Base-by-base conservation (phyloP, 2,888 invertebrate species). In the Luperina testacea region DNA sequence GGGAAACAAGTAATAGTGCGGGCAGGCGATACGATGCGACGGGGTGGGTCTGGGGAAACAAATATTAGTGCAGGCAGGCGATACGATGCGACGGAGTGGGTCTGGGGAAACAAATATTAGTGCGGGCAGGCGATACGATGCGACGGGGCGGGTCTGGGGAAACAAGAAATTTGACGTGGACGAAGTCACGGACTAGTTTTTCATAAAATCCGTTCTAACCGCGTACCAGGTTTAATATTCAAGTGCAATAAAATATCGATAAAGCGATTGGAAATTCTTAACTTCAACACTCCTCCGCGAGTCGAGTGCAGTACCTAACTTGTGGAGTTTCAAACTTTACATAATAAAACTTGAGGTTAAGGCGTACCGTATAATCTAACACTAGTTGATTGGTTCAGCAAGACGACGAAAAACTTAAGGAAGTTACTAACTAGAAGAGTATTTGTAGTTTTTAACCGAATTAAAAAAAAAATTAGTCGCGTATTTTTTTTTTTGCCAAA, bases 231-330 rank as follows among this genome's bases (percentile, higher is more conserved):
- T 85, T 86, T 85, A 85, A 84, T 81, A 86, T 83, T 83, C 77
- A 81, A 85, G 73, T 73, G 77, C 78, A 89, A 88, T 90, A 88
- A 89, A 91, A 90, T 87, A 90, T 90, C 87, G 88, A 89, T 89
- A 86, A 87, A 89, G 82, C 83, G 77, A 88, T 91, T 87, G 88
- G 87, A 92, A 91, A 90, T 90, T 90, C 87, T 82, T 78, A 91
- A 92, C 89, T 91, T 82, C 84, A 89, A 90, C 87, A 85, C 87
- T 81, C 82, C 76, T 72, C 82, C 68, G 71, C 81, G 87, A 87
- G 86, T 83, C 71, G 86, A 86, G 87, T 83, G 84, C 85, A 77
- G 70, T 72, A n/a, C n/a, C n/a, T n/a, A 82, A 82, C 80, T 80
- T 81, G 64, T 70, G 48, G 51, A 83, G 82, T 85, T 83, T 63